Base-by-base conservation (phyloP, 2,888 invertebrate species). In the Oxystoma pomonae region DNA sequence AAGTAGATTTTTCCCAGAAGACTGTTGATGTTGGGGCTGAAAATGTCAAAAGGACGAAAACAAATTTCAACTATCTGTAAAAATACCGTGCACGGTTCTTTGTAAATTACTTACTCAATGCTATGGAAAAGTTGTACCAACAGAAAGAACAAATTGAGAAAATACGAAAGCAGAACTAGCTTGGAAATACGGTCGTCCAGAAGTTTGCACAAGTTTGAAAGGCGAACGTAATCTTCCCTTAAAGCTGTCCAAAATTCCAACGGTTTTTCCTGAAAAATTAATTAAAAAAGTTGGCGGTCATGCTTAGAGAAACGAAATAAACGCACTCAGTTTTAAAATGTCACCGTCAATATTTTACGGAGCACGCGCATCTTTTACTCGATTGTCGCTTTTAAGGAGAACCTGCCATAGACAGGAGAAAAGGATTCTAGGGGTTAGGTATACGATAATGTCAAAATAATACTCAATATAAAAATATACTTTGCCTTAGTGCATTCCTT, bases 1-100 rank as follows among this genome's bases (percentile, higher is more conserved):
- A 88, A 88, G 75, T 88, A 88, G 0, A 83, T 69, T 0, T 84
- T 83, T 57, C 85, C 83, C 66, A 85, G 80, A 61, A 82, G 20
- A 9, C 64, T 65, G 5, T 69, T 63, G 66, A 70, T 69, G 62
- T 68, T 35, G 5, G 35, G 35, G 5, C 35, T 35, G 12, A 3
- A 35, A 35, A 61, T 16, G 70, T 71, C 51, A 16, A 67, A 67
- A 60, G 56, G 7, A 20, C 53, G 35, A 51, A 22, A n/a, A 49
- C 12, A 55, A 62, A 16, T 17, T 61, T 16, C 19, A 18, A 7
- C 52, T 7, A 57, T 16, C 5, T 51, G 51, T n/a, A 16, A 3
- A 22, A 20, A 59, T n/a, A 20, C 20, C n/a, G n/a, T n/a, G n/a
- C n/a, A n/a, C n/a, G n/a, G n/a, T n/a, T n/a, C n/a, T n/a, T n/a